Evolutionary conservation across 2,113 vertebrate genomes (phyloP).

Genomic region (Phrynosoma platyrhinos): DNA sequence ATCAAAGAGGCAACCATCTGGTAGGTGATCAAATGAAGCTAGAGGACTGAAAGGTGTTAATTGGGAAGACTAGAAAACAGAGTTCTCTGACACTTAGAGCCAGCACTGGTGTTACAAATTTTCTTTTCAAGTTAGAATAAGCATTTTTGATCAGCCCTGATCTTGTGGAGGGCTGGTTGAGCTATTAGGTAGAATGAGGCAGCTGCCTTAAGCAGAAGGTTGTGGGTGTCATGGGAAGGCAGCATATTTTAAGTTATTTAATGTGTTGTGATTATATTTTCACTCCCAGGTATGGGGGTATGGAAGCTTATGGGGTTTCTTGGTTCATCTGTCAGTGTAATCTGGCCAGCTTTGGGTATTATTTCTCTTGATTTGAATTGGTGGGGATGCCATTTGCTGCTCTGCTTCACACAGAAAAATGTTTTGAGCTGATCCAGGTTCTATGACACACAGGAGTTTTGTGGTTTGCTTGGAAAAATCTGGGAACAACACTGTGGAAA

Average conservation of each 20-base stretch:
- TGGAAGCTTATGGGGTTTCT: too few species aligned
- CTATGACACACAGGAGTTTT: background rate
- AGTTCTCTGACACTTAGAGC: rapidly evolving
- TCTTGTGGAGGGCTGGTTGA: background rate
- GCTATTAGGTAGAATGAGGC: background rate
- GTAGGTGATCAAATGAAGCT: background rate
- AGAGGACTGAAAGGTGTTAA: conserved; percentile 21
- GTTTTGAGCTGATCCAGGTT: background rate
- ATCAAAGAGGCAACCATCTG: conserved; percentile 35
- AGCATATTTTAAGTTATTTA: background rate
- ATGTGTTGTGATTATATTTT: too few species aligned
- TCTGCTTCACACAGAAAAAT: too few species aligned
- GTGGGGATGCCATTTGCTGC: too few species aligned
- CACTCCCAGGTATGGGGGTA: too few species aligned
- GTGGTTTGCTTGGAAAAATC: background rate
- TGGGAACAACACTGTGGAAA: too few species aligned
- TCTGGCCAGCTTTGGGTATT: too few species aligned
- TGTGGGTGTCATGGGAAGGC: background rate
- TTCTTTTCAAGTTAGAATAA: background rate
- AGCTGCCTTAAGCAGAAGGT: background rate
- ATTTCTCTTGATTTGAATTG: too few species aligned
- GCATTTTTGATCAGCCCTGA: background rate
- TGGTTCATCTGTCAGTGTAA: too few species aligned
- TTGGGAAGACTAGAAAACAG: background rate
- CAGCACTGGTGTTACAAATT: background rate